phyloP scores from a whole-genome alignment of 2,113 vertebrate genomes.

The Phyllostomus hastatus region DNA sequence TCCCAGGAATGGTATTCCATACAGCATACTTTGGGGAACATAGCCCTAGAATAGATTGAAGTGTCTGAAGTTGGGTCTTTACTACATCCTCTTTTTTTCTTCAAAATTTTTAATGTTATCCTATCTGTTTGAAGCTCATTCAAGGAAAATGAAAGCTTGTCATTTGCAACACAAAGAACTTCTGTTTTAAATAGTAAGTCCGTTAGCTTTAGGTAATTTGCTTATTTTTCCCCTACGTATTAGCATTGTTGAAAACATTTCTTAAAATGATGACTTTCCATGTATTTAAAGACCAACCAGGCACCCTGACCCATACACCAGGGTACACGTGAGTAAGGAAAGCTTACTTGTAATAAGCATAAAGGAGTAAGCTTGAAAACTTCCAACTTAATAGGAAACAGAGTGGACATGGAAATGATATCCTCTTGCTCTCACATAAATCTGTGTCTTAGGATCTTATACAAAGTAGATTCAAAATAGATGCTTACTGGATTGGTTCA shows the following conservation, averaged over 20 bases:
- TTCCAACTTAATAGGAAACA: not conserved
- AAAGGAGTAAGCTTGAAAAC: not conserved
- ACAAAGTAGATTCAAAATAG: not conserved
- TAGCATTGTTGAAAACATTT: not conserved
- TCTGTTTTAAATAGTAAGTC: conserved; percentile 2
- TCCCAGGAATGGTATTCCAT: not conserved
- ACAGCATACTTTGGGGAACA: not conserved
- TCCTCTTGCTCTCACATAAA: not conserved
- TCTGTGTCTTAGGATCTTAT: not conserved
- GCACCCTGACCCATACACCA: not conserved
- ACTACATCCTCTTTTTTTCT: not conserved
- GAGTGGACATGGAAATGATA: not conserved
- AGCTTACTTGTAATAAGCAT: not conserved
- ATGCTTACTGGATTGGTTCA: not conserved
- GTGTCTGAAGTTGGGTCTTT: not conserved
- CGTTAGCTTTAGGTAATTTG: conserved; percentile 26
- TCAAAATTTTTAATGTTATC: not conserved
- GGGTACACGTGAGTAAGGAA: not conserved
- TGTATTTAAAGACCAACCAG: not conserved
- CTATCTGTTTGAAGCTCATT: not conserved
- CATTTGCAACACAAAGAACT: conserved; percentile 10
- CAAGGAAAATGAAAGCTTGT: conserved; percentile 10
- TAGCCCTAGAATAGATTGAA: not conserved
- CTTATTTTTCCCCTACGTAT: not conserved
- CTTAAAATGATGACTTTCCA: not conserved